These are phyloP conservation scores for Merluccius polli DNA, from an alignment of 2,797 vertebrate genomes.

Conservation along the genomic window DNA sequence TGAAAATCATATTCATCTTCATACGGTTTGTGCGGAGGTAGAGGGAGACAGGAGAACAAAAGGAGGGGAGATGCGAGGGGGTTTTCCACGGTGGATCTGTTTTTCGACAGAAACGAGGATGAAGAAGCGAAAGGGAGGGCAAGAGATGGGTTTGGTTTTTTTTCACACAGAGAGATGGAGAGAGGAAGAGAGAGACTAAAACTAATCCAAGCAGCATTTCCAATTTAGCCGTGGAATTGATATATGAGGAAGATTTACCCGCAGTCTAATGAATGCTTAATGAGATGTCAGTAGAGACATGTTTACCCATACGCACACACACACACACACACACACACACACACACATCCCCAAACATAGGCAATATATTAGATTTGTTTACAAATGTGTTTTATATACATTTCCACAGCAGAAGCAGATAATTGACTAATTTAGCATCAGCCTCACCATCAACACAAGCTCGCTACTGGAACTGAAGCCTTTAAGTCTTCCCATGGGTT, in stretches of 20 bases:
- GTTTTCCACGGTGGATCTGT: not conserved
- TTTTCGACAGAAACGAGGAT: not conserved
- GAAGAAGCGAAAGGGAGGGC: constrained; percentile 15
- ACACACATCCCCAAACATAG: not conserved
- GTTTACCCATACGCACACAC: not conserved
- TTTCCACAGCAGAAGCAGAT: constrained; percentile 43
- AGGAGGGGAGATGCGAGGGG: constrained; percentile 9
- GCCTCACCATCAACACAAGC: constrained; percentile 1
- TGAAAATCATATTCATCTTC: not conserved
- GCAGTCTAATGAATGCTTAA: constrained; percentile 66
- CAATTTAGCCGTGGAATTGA: constrained; percentile 62
- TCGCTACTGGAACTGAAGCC: not conserved
- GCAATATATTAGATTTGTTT: constrained; percentile 39
- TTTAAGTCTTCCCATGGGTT: not conserved
- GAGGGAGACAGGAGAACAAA: constrained; percentile 10
- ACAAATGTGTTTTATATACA: constrained; percentile 43
- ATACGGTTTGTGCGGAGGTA: not conserved
- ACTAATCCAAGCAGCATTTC: constrained; percentile 61
- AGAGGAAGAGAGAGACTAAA: constrained; percentile 20
- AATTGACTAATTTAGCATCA: constrained; percentile 46
- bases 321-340: not conserved
- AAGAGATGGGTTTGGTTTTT: constrained; percentile 7
- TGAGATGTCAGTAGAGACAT: constrained; percentile 58
- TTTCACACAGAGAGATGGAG: not conserved
- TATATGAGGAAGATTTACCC: constrained; percentile 62